Percentiles rank a stretch among this genome's conserved stretches.
phyloP scores from a whole-genome alignment of 2,797 vertebrate genomes.

The Diplodus sargus region DNA sequence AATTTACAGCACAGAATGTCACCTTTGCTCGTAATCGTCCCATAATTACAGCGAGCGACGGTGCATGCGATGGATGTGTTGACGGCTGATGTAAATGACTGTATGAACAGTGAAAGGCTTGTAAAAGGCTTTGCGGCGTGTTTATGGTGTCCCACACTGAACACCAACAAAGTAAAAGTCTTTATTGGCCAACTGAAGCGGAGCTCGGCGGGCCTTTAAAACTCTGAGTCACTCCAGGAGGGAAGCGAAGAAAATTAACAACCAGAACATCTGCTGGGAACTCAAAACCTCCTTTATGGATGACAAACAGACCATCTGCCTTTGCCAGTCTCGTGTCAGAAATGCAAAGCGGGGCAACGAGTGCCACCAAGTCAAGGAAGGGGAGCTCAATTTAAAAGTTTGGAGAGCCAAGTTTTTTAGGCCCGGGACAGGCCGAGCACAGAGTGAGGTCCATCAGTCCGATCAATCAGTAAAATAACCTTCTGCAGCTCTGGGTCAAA shows the following conservation, averaged over 20 bases:
- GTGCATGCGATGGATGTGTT: not conserved
- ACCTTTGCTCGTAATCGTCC: not conserved
- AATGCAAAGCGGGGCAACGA: not conserved
- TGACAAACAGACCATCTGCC: slow-evolving; percentile 49
- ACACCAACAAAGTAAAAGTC: slow-evolving; percentile 12
- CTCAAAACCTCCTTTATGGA: slow-evolving; percentile 12
- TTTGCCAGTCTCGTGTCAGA: slow-evolving; percentile 1
- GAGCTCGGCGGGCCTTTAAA: slow-evolving; percentile 10
- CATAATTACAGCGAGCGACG: not conserved
- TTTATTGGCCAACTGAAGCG: not conserved
- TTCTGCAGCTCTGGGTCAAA: not conserved
- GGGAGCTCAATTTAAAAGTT: not conserved
- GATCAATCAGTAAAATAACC: slow-evolving; percentile 11
- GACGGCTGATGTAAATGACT: slow-evolving; percentile 1
- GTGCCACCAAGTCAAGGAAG: not conserved
- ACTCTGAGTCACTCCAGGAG: slow-evolving; percentile 21
- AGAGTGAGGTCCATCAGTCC: not conserved
- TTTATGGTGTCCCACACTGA: not conserved
- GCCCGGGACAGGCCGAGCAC: too few relatives aligned
- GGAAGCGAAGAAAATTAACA: slow-evolving; percentile 14
- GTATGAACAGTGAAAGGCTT: not conserved
- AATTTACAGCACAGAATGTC: slow-evolving; percentile 2
- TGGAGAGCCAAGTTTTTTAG: slow-evolving; percentile 7
- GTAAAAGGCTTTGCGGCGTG: not conserved
- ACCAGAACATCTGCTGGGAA: slow-evolving; percentile 53